Base-by-base conservation (phyloP, 1,140 invertebrate genomes). In the Acromyrmex charruanus region DNA sequence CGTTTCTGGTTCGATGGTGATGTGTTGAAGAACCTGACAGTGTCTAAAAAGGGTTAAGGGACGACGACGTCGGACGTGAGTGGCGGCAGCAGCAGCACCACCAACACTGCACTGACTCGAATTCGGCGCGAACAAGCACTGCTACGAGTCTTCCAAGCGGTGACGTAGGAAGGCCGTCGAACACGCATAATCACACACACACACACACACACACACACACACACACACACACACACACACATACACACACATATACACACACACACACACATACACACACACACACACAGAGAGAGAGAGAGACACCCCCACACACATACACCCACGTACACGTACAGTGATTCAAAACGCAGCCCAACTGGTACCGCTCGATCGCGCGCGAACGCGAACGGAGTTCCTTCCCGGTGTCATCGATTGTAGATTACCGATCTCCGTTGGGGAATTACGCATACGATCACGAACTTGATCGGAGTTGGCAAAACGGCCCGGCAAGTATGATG, bases 401-500 rank as follows among this genome's bases (percentile, higher is more conserved):
- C 68, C 21, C 77, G 12, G 51, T 58, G 58, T 18, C 69, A 44
- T 58, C 61, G 55, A 25, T 39, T 14, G 79, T 6, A 65, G 59
- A n/a, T 39, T 21, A 35, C 28, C 59, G 55, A 84, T 85, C 28
- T 66, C 72, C 74, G 55, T 55, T 77, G 59, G 51, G 75, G 84
- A 65, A 31, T 85, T 55, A 69, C 86, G 71, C 61, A 58, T 79
- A 55, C 69, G 87, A 86, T 91, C 89, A 89, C 65, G 65, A 68
- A 44, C 21, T 21, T 71, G 21, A 12, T 10, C 44, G 3, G 9
- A 91, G 53, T 92, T 79, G 63, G 89, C 71, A n/a, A 89, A 92
- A 35, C 88, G 89, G 51, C 7, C 3, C 53, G 77, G 69, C 12
- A 35, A 90, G 77, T 21, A 93, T 92, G 89, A 94, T 95, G 94